Evolutionary conservation across 1,140 invertebrate genomes (phyloP).

Genomic region (Drosophila grimshawi): DNA sequence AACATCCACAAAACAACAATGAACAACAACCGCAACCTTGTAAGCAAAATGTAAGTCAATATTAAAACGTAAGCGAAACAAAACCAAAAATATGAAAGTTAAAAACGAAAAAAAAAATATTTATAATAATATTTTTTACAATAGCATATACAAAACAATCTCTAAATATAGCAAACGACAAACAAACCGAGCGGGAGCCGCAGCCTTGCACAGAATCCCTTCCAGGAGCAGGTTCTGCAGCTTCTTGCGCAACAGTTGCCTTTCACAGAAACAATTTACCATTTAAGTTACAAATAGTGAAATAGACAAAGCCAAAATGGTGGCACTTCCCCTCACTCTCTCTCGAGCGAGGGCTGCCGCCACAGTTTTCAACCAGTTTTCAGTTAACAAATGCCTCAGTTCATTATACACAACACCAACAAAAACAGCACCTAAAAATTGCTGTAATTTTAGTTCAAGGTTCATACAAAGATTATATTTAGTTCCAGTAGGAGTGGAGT

Average conservation of each 20-base stretch:
- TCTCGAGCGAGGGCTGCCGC: constrained; percentile 37
- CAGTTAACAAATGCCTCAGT: constrained; percentile 60
- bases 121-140: constrained; percentile 83
- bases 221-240: constrained; percentile 38
- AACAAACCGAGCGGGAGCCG: constrained; percentile 71
- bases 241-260: constrained; percentile 75
- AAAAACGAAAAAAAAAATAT: constrained; percentile 61
- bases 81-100: constrained; percentile 25
- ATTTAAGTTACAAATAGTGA: constrained; percentile 82
- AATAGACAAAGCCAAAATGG: constrained; percentile 76
- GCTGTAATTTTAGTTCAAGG: constrained; percentile 55
- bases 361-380: constrained; percentile 74
- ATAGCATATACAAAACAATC: constrained; percentile 80
- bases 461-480: constrained; percentile 78
- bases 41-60: constrained; percentile 71
- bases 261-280: constrained; percentile 83
- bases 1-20: constrained; percentile 53
- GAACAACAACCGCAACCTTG: constrained; percentile 61
- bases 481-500: constrained; percentile 45
- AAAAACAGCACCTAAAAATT: constrained; percentile 26
- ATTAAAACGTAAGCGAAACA: constrained; percentile 67
- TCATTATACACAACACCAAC: constrained; percentile 67
- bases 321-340: constrained; percentile 9
- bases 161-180: constrained; percentile 71
- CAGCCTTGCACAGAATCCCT: constrained; percentile 23